Percentiles rank a stretch among this genome's conserved stretches.
phyloP scores from a whole-genome alignment of 2,888 invertebrate genomes.

The Lamellibrachia satsuma region DNA sequence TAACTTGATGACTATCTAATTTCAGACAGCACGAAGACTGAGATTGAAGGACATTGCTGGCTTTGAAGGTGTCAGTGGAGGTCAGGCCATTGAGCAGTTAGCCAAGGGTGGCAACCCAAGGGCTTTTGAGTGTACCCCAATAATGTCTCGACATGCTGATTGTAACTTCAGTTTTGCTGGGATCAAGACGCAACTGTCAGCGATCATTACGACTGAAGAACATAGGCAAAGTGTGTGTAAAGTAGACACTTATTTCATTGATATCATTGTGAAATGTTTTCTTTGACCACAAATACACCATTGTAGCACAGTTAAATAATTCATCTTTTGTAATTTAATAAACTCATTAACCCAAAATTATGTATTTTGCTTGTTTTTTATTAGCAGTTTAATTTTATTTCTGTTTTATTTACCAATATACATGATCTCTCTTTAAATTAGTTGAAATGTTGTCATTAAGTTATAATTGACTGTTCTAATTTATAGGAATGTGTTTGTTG shows the following conservation, averaged over 20 bases:
- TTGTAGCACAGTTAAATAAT: neutral
- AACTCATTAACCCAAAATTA: too few species aligned
- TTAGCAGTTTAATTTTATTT: too few species aligned
- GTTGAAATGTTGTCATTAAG: too few species aligned
- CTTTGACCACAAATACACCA: neutral
- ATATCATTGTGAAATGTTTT: neutral
- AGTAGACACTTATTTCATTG: neutral
- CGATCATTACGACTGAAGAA: neutral
- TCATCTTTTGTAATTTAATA: too few species aligned
- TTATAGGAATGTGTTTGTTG: too few species aligned
- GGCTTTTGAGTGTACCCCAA: conserved; percentile 41
- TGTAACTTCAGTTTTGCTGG: conserved; percentile 95
- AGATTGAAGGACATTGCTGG: conserved; percentile 82
- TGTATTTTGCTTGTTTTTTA: too few species aligned
- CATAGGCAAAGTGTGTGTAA: neutral
- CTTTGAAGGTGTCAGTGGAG: conserved; percentile 81
- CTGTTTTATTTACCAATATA: too few species aligned
- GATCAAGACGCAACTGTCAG: conserved; percentile 42
- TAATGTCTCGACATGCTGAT: conserved; percentile 72
- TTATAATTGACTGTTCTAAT: too few species aligned
- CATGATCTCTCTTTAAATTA: too few species aligned
- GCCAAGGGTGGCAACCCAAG: conserved; percentile 73
- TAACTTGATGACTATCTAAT: conserved; percentile 31
- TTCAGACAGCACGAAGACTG: conserved; percentile 80
- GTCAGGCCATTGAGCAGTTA: conserved; percentile 84